Conservation (phyloP, 2,113 vertebrate species). For the Scortum barcoo region DNA sequence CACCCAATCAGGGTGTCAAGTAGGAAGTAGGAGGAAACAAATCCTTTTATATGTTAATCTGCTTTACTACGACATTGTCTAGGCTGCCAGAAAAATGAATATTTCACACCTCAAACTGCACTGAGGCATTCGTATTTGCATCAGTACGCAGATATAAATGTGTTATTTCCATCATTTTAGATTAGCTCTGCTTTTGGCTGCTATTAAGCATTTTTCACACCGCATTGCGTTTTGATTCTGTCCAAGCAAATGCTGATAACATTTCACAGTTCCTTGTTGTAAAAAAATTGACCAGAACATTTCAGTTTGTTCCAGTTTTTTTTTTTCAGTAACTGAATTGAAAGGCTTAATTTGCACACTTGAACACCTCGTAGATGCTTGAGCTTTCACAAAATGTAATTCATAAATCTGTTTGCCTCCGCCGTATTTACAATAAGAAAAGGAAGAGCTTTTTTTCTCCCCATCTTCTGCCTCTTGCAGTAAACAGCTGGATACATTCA, state of each 20-base stretch:
- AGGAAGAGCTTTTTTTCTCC: not conserved
- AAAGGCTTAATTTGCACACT: conserved; percentile 31
- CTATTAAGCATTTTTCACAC: conserved; percentile 35
- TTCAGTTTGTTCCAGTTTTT: conserved; percentile 9
- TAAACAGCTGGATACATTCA: conserved; percentile 20
- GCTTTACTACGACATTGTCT: conserved; percentile 55
- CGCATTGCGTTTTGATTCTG: conserved; percentile 24
- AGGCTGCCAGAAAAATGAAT: conserved; percentile 62
- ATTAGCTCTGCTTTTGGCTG: conserved; percentile 34
- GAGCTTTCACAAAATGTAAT: conserved; percentile 14
- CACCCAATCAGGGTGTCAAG: conserved; percentile 61
- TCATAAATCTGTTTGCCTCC: conserved; percentile 6
- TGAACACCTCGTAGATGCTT: not conserved
- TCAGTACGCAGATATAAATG: conserved; percentile 50
- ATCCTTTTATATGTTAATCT: conserved; percentile 76
- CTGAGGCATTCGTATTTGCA: conserved; percentile 44
- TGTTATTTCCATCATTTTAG: conserved; percentile 44
- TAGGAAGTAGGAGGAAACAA: conserved; percentile 61
- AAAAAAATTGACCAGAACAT: conserved; percentile 22
- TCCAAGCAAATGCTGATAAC: conserved; percentile 14
- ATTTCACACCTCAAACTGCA: conserved; percentile 59
- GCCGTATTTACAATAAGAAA: not conserved
- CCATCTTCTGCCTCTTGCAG: conserved; percentile 3
- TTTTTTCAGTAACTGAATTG: not conserved
- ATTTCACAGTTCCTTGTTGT: conserved; percentile 23